A percentile compares a stretch with the other conserved stretches of the same genome.
Conservation (phyloP, 2,797 vertebrate species). For the Lates japonicus region DNA sequence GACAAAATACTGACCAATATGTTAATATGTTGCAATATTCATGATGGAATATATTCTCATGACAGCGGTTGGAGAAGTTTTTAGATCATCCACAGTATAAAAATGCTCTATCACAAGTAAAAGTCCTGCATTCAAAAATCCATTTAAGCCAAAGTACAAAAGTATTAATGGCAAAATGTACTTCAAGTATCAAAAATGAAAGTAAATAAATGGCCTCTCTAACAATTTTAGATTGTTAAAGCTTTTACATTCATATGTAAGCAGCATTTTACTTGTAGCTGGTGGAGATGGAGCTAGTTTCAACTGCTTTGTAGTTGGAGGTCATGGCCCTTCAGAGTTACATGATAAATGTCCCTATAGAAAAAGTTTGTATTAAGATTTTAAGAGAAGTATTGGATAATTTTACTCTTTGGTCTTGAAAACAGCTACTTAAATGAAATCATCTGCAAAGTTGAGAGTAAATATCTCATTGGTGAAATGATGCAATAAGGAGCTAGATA, state of each 20-base stretch:
- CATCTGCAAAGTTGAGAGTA: neutral
- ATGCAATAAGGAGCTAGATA: too few species aligned
- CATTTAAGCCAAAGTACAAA: too few species aligned
- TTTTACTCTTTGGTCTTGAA: neutral
- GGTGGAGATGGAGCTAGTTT: neutral
- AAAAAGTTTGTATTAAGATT: too few species aligned
- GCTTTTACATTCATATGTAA: neutral
- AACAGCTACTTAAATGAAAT: neutral
- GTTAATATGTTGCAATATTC: neutral
- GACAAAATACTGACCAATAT: slow-evolving; percentile 15
- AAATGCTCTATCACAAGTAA: neutral
- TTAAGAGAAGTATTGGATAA: neutral
- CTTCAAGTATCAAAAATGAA: neutral
- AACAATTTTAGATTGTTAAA: neutral
- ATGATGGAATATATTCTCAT: neutral
- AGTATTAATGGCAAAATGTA: too few species aligned
- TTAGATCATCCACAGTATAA: neutral
- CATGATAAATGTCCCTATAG: too few species aligned
- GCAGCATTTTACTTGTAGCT: neutral
- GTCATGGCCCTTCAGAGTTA: too few species aligned
- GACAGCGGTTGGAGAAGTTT: neutral
- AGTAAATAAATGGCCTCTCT: too few species aligned
- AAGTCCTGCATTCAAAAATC: neutral
- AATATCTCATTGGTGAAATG: neutral
- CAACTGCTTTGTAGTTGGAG: too few species aligned